These are phyloP conservation scores for Diabrotica balteata DNA, from an alignment of 2,888 invertebrate species.

Conservation along the genomic window DNA sequence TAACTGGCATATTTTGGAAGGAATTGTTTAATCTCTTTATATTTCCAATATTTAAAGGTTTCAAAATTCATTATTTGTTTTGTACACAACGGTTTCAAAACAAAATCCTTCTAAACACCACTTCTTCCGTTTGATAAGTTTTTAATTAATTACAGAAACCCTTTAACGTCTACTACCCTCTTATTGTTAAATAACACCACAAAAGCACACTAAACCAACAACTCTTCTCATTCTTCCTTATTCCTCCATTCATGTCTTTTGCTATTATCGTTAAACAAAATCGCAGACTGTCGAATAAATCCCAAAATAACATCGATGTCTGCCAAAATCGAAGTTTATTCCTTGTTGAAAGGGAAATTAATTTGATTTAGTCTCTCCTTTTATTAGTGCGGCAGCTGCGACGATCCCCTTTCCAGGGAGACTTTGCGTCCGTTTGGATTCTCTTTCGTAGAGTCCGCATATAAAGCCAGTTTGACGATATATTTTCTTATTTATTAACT, in stretches of 20 bases:
- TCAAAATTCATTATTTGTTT: too few species aligned
- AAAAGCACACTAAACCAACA: not conserved
- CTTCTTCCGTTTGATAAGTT: too few species aligned
- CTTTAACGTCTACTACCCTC: too few species aligned
- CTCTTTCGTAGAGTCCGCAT: too few species aligned
- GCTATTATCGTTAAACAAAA: slow-evolving; percentile 13
- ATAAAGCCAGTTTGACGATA: too few species aligned
- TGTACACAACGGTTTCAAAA: too few species aligned
- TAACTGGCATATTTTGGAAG: too few species aligned
- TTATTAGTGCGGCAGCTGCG: not conserved
- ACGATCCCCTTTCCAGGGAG: not conserved
- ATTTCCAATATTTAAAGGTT: too few species aligned
- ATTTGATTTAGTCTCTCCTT: slow-evolving; percentile 34
- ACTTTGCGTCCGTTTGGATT: not conserved
- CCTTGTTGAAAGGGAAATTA: slow-evolving; percentile 37
- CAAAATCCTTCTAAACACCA: too few species aligned
- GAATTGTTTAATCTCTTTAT: too few species aligned
- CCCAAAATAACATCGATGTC: slow-evolving; percentile 23
- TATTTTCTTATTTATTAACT: too few species aligned
- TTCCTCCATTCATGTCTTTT: not conserved
- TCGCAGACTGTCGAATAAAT: slow-evolving; percentile 26
- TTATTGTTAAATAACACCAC: not conserved
- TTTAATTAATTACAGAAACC: too few species aligned
- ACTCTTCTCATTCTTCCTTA: not conserved
- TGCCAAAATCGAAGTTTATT: slow-evolving; percentile 33